Conservation (phyloP, 2,113 vertebrate species). For the Austrofundulus limnaeus region DNA sequence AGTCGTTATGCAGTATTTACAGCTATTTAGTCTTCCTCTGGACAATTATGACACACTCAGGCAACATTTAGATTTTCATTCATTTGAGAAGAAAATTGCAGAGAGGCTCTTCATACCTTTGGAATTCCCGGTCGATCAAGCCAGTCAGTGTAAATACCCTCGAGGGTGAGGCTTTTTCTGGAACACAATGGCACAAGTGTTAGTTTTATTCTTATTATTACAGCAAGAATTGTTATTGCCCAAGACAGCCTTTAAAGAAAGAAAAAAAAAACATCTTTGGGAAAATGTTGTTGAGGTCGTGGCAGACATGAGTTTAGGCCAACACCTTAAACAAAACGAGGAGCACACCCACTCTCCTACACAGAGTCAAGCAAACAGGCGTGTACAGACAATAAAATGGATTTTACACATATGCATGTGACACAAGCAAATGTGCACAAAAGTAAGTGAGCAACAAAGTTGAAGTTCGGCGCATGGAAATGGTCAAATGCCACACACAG, state of each 20-base stretch:
- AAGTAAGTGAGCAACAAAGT: not conserved
- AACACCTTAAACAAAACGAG: constrained; percentile 63
- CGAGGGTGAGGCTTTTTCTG: constrained; percentile 86
- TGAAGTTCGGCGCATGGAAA: constrained; percentile 22
- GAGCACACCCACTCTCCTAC: constrained; percentile 47
- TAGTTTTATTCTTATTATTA: constrained; percentile 59
- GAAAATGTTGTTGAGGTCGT: constrained; percentile 52
- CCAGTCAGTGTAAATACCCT: constrained; percentile 88
- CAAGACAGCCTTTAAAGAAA: constrained; percentile 52
- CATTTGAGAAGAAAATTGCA: not conserved
- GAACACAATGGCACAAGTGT: constrained; percentile 72
- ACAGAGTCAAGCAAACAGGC: constrained; percentile 35
- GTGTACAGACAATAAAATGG: constrained; percentile 42
- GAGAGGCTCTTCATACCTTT: constrained; percentile 78
- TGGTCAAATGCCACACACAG: constrained; percentile 2
- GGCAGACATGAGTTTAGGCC: constrained; percentile 28
- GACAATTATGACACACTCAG: not conserved
- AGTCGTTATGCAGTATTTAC: too few species aligned
- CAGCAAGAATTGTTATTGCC: constrained; percentile 56
- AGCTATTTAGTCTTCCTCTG: too few species aligned
- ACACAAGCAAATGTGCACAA: constrained; percentile 8
- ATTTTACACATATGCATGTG: constrained; percentile 22
- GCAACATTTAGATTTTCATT: not conserved
- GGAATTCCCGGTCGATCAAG: constrained; percentile 91
- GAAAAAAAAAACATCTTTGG: constrained; percentile 41